Evolutionary conservation across 2,888 invertebrate genomes (phyloP), one percentile per base, ranked within the genome.

Genomic region (Parelbella ahira): DNA sequence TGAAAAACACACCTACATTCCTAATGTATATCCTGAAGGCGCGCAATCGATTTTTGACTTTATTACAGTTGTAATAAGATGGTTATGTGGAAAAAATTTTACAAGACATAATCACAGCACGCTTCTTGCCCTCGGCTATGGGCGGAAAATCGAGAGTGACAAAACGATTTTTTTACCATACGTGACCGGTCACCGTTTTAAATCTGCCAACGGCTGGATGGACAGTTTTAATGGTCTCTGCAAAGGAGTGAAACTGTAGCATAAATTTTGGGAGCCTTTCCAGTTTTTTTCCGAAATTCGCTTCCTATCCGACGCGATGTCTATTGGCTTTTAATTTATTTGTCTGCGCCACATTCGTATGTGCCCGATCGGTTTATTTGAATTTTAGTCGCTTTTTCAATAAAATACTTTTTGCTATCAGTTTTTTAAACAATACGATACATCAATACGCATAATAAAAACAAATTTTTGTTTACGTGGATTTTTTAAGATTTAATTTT

Each of bases 191-290:
- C 54, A 64, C 65, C 68, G 63, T 77, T 77, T 77, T 77, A 75
- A 81, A 75, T 75, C 77, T 74, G 63, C 66, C 53, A 79, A 73
- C 70, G 75, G 71, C 73, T 68, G 71, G 71, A 74, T 68, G 70
- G 71, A 68, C 78, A 68, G 66, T 75, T 78, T 80, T 78, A 83
- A 82, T 81, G 77, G 77, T 56, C 67, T 63, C 53, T 54, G 69
- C 66, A 75, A 80, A 70, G 75, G 74, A 72, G 57, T 42, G 64
- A 64, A 67, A 73, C 64, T 65, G 70, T 64, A 65, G 63, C 63
- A 77, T 78, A 77, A 67, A 76, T 79, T 78, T 67, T 54, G 57
- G 55, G 46, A 55, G 60, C 68, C 68, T 68, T 68, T 63, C 58
- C 68, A 68, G 71, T 73, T 77, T 73, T 29, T 25, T 49, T 73